Percentiles rank a stretch among this genome's conserved stretches.
These are phyloP conservation scores for Drosophila oshimai DNA, from an alignment of 1,140 invertebrate species.

Conservation along the genomic window DNA sequence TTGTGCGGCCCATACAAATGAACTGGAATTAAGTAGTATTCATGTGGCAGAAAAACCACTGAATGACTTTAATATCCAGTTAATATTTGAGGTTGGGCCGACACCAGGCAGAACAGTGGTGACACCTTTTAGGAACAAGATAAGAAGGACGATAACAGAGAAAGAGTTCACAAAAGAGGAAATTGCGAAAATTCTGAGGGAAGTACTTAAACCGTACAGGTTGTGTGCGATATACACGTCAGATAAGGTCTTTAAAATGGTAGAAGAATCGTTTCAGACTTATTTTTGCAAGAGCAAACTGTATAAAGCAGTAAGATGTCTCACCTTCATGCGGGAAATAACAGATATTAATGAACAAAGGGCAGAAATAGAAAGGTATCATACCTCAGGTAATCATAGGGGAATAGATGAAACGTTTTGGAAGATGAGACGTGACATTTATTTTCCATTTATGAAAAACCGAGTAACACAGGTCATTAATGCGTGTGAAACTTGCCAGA, in stretches of 20 bases:
- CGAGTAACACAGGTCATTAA: background rate
- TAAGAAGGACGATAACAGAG: background rate
- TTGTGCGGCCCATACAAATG: background rate
- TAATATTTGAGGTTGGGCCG: conserved; percentile 1
- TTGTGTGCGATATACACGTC: conserved; percentile 1
- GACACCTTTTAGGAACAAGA: background rate
- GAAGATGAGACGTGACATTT: background rate
- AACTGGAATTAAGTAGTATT: background rate
- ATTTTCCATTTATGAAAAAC: conserved; percentile 6
- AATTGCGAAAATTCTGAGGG: background rate
- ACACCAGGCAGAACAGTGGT: background rate
- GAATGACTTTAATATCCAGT: conserved; percentile 12
- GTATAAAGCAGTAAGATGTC: conserved; percentile 1
- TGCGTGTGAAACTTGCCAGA: background rate
- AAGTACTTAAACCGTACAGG: conserved; percentile 1
- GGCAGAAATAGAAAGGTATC: background rate
- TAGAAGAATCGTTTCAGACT: background rate
- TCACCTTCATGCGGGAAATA: background rate
- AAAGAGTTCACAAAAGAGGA: background rate
- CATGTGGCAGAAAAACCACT: background rate
- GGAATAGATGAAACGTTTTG: background rate
- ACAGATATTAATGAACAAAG: background rate
- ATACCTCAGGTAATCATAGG: background rate
- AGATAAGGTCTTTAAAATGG: background rate
- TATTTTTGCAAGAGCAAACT: conserved; percentile 4